Conservation (phyloP, 2,888 invertebrate genomes). For the Miltochrista miniata region DNA sequence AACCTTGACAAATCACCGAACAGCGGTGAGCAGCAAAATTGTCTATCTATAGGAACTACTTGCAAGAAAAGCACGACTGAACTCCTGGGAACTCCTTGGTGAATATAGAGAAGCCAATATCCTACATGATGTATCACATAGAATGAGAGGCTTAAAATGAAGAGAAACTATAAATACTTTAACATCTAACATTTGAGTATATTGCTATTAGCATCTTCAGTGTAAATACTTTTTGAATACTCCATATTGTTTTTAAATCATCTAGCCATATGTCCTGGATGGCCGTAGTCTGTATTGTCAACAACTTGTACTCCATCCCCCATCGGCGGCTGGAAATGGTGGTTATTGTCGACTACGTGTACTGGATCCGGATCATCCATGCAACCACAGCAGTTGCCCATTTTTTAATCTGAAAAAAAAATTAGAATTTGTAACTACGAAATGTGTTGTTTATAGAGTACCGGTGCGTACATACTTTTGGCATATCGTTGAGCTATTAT, state of each 20-base stretch:
- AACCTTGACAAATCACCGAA: constrained; percentile 4
- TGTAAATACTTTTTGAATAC: constrained; percentile 11
- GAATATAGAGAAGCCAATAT: no score
- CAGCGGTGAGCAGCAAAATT: constrained; percentile 4
- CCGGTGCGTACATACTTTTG: no score
- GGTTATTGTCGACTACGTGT: constrained; percentile 8
- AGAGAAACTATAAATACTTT: no score
- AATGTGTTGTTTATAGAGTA: no score
- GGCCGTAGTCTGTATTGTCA: constrained; percentile 33
- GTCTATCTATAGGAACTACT: not conserved
- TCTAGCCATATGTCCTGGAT: constrained; percentile 24
- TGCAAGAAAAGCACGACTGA: not conserved
- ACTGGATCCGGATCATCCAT: constrained; percentile 37
- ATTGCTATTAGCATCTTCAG: not conserved
- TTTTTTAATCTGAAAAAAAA: constrained; percentile 35
- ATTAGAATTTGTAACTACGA: not conserved
- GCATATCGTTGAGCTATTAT: no score
- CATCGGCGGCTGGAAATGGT: not conserved
- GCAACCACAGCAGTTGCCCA: constrained; percentile 57
- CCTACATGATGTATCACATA: no score
- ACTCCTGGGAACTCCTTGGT: not conserved
- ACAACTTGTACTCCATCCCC: constrained; percentile 44
- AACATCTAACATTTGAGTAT: not conserved
- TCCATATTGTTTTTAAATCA: constrained; percentile 14
- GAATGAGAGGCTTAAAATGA: no score